phyloP scores from a whole-genome alignment of 2,113 vertebrate species.

The Lophochroa leadbeateri region DNA sequence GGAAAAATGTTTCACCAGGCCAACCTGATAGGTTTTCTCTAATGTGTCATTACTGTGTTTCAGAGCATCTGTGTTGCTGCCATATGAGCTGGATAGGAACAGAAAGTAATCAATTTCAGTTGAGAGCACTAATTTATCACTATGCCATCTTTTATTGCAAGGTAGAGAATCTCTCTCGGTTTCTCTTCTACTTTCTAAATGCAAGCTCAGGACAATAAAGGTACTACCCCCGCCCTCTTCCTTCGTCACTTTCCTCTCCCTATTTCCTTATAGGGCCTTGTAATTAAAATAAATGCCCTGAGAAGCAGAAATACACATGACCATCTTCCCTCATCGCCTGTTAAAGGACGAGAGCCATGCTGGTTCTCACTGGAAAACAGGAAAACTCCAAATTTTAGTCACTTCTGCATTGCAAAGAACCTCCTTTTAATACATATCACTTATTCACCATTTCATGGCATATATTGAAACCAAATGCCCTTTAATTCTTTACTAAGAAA shows the following conservation, averaged over 20 bases:
- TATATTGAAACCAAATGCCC: neutral
- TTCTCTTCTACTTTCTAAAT: conserved; percentile 19
- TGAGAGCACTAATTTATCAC: conserved; percentile 99
- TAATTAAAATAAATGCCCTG: conserved; percentile 17
- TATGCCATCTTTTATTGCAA: conserved; percentile 90
- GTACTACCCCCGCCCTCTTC: neutral
- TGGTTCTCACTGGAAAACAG: neutral
- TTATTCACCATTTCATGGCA: neutral
- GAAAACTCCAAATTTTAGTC: neutral
- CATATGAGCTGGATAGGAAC: conserved; percentile 87
- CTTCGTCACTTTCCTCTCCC: neutral
- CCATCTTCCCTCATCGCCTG: neutral
- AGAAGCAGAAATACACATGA: neutral
- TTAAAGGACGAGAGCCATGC: neutral
- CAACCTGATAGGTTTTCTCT: conserved; percentile 78
- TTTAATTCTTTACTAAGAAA: neutral
- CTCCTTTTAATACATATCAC: neutral
- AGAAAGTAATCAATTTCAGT: conserved; percentile 95
- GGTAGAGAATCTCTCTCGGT: conserved; percentile 73
- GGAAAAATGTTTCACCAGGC: conserved; percentile 9
- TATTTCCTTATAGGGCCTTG: conserved; percentile 10
- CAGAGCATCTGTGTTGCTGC: conserved; percentile 93
- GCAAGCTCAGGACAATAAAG: conserved; percentile 38
- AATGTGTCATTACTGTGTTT: conserved; percentile 91
- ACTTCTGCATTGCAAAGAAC: neutral